These are phyloP conservation scores for Phalacrocorax carbo DNA, from an alignment of 2,113 vertebrate species.

Conservation along the genomic window DNA sequence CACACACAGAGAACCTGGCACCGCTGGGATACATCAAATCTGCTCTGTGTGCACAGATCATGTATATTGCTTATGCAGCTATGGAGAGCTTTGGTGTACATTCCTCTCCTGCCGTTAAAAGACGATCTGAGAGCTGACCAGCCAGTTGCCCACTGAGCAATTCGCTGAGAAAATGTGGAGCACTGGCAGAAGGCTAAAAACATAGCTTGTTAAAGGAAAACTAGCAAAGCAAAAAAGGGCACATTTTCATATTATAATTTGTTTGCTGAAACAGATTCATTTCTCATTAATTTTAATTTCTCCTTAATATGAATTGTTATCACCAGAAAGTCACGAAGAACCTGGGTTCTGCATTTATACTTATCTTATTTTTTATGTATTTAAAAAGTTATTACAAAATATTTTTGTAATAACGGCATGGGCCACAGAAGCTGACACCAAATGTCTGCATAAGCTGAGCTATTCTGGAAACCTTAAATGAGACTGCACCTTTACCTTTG, in stretches of 20 bases:
- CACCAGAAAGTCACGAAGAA: background rate
- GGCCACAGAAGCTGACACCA: background rate
- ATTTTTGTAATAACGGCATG: background rate
- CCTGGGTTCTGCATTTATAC: background rate
- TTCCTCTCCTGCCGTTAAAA: background rate
- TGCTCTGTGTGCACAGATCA: background rate
- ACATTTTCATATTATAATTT: background rate
- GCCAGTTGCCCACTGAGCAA: background rate
- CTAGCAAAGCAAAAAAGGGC: background rate
- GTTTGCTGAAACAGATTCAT: background rate
- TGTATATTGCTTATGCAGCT: background rate
- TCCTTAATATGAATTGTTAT: background rate
- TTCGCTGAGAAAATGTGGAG: background rate
- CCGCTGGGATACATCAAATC: background rate
- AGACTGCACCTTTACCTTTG: background rate
- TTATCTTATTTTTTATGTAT: background rate
- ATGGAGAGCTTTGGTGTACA: background rate
- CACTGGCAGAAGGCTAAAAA: background rate
- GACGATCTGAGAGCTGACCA: background rate
- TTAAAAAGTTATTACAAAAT: background rate
- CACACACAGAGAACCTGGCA: background rate
- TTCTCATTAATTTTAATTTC: background rate
- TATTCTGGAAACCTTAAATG: background rate
- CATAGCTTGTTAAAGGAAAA: background rate
- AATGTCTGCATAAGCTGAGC: background rate